Conservation (phyloP, 2,797 vertebrate genomes). For the Epinephelus coioides region DNA sequence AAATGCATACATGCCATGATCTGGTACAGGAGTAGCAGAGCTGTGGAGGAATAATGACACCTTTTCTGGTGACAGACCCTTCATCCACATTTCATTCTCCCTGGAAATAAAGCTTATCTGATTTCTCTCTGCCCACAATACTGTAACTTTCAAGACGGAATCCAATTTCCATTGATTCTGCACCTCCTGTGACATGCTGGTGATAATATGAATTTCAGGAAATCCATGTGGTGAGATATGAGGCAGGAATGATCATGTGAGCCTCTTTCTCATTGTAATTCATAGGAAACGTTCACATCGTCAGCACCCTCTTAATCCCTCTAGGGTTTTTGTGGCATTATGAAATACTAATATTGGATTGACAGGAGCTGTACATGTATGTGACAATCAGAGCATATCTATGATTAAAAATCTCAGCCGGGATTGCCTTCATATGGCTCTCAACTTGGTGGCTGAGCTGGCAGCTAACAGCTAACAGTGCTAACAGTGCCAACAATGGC, state of each 20-base stretch:
- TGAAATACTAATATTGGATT: slow-evolving; percentile 28
- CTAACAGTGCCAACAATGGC: no score
- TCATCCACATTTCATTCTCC: slow-evolving; percentile 38
- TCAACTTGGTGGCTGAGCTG: no score
- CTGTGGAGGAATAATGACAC: neutral
- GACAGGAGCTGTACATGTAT: no score
- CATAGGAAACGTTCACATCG: slow-evolving; percentile 39
- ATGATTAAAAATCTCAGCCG: no score
- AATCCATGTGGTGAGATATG: slow-evolving; percentile 46
- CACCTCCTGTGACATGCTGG: slow-evolving; percentile 26
- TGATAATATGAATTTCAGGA: slow-evolving; percentile 57
- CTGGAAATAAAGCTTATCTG: slow-evolving; percentile 46
- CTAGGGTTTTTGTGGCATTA: neutral
- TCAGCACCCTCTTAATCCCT: slow-evolving; percentile 26
- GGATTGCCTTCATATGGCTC: no score
- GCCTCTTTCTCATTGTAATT: slow-evolving; percentile 52
- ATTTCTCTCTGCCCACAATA: slow-evolving; percentile 29
- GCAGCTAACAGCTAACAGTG: no score
- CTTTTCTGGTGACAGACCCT: slow-evolving; percentile 16
- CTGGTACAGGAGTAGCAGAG: neutral
- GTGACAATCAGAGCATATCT: no score
- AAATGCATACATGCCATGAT: neutral
- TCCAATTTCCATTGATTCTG: slow-evolving; percentile 65
- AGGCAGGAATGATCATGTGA: slow-evolving; percentile 26
- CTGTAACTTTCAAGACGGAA: slow-evolving; percentile 33